Percentiles rank a stretch among this genome's conserved stretches.
phyloP scores from a whole-genome alignment of 1,140 invertebrate species.

The Brachionus calyciflorus region DNA sequence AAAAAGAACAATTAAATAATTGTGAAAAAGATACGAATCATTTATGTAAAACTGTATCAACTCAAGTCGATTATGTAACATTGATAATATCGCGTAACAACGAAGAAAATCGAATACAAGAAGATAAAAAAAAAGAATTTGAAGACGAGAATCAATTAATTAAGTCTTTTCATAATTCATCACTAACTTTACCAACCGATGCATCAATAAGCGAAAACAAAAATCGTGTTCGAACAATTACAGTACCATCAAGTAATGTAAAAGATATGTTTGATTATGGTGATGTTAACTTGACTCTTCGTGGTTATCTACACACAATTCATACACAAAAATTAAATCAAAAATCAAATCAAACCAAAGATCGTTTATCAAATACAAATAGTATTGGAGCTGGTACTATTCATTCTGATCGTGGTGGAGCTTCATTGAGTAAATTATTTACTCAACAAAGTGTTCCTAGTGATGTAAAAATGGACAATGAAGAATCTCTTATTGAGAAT shows the following conservation, averaged over 20 bases:
- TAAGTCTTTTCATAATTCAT: neutral
- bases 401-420: neutral
- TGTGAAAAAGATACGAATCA: neutral
- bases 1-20: neutral
- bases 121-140: neutral
- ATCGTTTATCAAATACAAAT: neutral
- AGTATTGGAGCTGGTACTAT: constrained; percentile 1
- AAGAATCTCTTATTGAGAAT: neutral
- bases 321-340: constrained; percentile 13
- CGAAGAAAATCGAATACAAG: constrained; percentile 1
- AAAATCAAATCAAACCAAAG: constrained; percentile 8
- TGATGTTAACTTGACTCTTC: constrained; percentile 20
- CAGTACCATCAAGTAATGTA: neutral
- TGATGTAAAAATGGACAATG: neutral
- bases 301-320: constrained; percentile 35
- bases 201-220: neutral
- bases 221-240: neutral
- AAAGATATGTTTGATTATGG: constrained; percentile 21
- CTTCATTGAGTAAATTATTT: constrained; percentile 22
- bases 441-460: constrained; percentile 22
- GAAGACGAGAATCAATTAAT: neutral
- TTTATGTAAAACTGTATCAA: neutral
- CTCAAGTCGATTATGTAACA: constrained; percentile 43
- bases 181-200: neutral
- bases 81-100: neutral